phyloP scores from a whole-genome alignment of 2,797 vertebrate species.

The Bufotes viridis region DNA sequence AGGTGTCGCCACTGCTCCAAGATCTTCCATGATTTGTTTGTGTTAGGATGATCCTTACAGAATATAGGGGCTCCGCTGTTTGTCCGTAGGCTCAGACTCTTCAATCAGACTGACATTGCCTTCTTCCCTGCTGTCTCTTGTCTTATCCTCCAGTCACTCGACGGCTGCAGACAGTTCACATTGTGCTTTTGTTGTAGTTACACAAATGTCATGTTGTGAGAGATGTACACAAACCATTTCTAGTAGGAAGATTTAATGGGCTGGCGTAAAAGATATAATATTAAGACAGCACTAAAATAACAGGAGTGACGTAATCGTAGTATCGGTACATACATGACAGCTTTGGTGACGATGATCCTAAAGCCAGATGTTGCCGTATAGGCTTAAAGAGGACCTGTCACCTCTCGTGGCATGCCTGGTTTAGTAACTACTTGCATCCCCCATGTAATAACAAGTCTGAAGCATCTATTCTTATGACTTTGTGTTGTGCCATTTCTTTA shows the following conservation, averaged over 20 bases:
- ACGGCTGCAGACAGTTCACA: conserved; percentile 4
- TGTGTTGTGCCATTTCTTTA: too few relatives aligned
- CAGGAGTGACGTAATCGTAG: not conserved
- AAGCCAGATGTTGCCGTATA: too few relatives aligned
- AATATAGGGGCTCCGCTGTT: conserved; percentile 21
- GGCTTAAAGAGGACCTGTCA: too few relatives aligned
- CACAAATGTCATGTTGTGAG: conserved; percentile 31
- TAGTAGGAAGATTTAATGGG: too few relatives aligned
- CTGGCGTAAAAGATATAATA: not conserved
- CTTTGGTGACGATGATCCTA: not conserved
- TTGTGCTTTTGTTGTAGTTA: conserved; percentile 34
- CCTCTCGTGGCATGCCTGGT: too few relatives aligned
- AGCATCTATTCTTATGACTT: too few relatives aligned
- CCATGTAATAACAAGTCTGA: too few relatives aligned
- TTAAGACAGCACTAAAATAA: not conserved
- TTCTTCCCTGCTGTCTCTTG: not conserved
- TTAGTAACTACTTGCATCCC: too few relatives aligned
- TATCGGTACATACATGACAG: not conserved
- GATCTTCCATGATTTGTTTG: conserved; percentile 17
- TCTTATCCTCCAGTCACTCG: conserved; percentile 17
- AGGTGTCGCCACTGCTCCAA: not conserved
- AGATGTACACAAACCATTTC: not conserved
- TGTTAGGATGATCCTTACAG: conserved; percentile 12
- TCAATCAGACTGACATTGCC: conserved; percentile 19
- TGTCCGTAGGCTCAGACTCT: conserved; percentile 12